Percentiles rank a stretch among this genome's conserved stretches.
Conservation (phyloP, 2,888 invertebrate genomes). For the Callimorpha dominula region DNA sequence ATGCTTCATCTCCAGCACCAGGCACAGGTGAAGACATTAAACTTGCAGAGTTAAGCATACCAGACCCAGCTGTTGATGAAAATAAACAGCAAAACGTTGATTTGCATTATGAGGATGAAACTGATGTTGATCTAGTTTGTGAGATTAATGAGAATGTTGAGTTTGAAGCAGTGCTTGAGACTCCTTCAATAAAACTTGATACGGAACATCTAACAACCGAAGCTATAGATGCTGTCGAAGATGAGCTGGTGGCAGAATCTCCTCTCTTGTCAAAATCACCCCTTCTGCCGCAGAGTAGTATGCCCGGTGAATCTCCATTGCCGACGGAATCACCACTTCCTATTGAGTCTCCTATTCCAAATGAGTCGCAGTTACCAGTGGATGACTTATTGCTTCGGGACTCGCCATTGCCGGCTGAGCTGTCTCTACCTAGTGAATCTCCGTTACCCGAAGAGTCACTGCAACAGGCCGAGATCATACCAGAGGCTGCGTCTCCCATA, state of each 20-base stretch:
- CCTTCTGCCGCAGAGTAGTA: constrained; percentile 37
- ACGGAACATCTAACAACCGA: constrained; percentile 37
- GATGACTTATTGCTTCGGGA: constrained; percentile 46
- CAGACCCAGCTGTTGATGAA: constrained; percentile 40
- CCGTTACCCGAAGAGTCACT: constrained; percentile 44
- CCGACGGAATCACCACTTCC: constrained; percentile 48
- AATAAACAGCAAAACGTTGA: constrained; percentile 1
- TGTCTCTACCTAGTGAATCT: constrained; percentile 46
- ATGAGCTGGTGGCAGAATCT: constrained; percentile 34
- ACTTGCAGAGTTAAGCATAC: constrained; percentile 48
- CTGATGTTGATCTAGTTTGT: constrained; percentile 17
- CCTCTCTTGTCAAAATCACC: constrained; percentile 42
- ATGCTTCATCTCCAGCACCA: constrained; percentile 41
- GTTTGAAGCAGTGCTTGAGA: constrained; percentile 29
- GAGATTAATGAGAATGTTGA: constrained; percentile 37
- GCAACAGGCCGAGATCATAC: constrained; percentile 40
- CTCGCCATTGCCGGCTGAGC: constrained; percentile 48
- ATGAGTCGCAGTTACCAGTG: constrained; percentile 49
- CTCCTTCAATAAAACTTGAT: constrained; percentile 47
- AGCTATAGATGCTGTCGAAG: constrained; percentile 24
- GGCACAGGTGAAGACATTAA: constrained; percentile 33
- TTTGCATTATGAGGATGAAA: background rate
- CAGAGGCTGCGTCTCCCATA: constrained; percentile 47
- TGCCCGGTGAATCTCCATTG: constrained; percentile 47
- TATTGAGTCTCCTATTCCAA: constrained; percentile 49